phyloP scores from a whole-genome alignment of 2,113 vertebrate species.

The Hydrochoerus hydrochaeris region DNA sequence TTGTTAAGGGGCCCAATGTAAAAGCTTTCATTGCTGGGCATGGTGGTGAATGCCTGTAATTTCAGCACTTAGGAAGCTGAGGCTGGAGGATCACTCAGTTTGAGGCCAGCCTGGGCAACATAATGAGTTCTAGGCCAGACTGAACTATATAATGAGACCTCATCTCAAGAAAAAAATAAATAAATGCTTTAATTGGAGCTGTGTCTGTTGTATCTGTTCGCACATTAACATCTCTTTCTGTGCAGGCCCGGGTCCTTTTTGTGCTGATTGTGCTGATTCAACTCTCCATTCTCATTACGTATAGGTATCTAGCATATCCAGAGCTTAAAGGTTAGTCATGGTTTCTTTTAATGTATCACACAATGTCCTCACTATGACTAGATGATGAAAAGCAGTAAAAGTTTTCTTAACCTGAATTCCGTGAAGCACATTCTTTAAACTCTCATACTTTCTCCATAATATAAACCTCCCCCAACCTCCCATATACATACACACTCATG shows the following conservation, averaged over 20 bases:
- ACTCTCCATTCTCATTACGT: conserved; percentile 88
- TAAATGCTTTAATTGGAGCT: background rate
- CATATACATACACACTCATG: background rate
- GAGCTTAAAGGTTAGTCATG: conserved; percentile 88
- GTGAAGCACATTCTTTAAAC: conserved; percentile 26
- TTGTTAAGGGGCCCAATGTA: background rate
- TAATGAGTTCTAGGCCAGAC: background rate
- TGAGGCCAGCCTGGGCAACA: background rate
- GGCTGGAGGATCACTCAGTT: background rate
- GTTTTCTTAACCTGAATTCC: conserved; percentile 32
- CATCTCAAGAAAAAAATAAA: background rate
- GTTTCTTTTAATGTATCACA: background rate
- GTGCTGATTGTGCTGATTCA: conserved; percentile 88
- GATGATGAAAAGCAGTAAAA: background rate
- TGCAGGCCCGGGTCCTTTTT: conserved; percentile 90
- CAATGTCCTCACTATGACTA: background rate
- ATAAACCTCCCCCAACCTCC: background rate
- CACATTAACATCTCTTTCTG: conserved; percentile 61
- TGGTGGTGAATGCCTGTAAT: background rate
- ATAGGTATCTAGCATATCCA: conserved; percentile 88
- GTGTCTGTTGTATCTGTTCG: background rate
- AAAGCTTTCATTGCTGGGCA: background rate
- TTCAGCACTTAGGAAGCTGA: background rate
- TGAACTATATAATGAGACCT: background rate
- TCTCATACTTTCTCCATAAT: background rate